These are phyloP conservation scores for Crypturellus undulatus DNA, from an alignment of 2,113 vertebrate species.

Conservation along the genomic window DNA sequence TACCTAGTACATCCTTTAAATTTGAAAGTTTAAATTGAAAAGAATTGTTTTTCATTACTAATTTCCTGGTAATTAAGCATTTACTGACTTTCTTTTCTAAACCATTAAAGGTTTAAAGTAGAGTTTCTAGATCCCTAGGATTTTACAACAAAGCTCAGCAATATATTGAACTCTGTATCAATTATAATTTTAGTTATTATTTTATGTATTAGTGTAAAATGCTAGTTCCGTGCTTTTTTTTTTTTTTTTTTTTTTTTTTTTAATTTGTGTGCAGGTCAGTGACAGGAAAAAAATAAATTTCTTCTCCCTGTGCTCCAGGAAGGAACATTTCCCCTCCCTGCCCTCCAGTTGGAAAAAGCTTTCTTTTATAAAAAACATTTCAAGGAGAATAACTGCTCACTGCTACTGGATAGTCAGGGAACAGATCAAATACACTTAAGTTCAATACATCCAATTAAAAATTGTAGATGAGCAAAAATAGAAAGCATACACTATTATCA, in stretches of 20 bases:
- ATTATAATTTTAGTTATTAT: neutral
- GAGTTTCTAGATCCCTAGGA: neutral
- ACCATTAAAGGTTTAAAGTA: neutral
- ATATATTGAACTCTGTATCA: neutral
- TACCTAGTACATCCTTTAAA: constrained; percentile 45
- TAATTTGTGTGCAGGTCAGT: neutral
- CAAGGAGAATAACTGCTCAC: neutral
- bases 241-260: neutral
- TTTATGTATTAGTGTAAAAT: neutral
- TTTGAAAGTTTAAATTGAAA: constrained; percentile 41
- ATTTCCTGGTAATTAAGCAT: constrained; percentile 48
- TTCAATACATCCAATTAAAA: neutral
- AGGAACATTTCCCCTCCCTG: neutral
- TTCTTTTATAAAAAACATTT: neutral
- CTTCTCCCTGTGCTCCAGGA: neutral
- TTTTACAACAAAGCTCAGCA: neutral
- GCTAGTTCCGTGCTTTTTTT: neutral
- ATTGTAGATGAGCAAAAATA: neutral
- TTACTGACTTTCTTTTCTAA: neutral
- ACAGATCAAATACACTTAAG: neutral
- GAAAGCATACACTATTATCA: neutral
- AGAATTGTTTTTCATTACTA: neutral
- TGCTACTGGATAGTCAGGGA: neutral
- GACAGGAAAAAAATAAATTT: neutral
- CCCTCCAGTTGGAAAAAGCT: neutral